phyloP scores from a whole-genome alignment of 37 sponge, comb jelly and placozoan species.

The Aplysina aerophoba region DNA sequence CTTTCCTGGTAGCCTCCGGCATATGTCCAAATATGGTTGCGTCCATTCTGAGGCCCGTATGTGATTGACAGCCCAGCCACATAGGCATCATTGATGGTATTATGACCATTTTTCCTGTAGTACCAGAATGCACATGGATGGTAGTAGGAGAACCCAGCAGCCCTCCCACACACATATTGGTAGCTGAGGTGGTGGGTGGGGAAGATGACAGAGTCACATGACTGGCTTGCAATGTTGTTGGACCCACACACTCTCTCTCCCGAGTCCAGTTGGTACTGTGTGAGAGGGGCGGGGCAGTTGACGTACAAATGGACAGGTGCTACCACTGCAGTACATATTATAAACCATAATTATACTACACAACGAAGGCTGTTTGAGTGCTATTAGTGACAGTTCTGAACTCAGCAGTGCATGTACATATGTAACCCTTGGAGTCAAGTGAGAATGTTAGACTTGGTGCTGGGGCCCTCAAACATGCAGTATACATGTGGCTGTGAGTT shows the following conservation, averaged over 20 bases:
- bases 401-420: no score
- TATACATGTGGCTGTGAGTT: no score
- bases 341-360: no score
- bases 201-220: constrained; percentile 3
- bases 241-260: constrained; percentile 16
- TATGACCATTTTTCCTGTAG: background rate
- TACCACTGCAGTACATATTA: no score
- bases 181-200: background rate
- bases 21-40: background rate
- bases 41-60: background rate
- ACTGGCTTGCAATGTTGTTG: background rate
- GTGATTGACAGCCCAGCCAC: constrained; percentile 11
- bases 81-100: background rate
- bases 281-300: constrained; percentile 1
- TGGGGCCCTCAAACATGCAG: no score
- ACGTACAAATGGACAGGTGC: no score
- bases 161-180: constrained; percentile 13
- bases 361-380: no score
- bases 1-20: background rate
- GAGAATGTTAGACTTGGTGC: no score
- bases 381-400: no score
- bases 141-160: background rate
- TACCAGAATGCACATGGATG: background rate
- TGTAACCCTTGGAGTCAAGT: no score
- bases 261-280: background rate